Percentiles rank a stretch among this genome's conserved stretches.
phyloP scores from a whole-genome alignment of 2,113 vertebrate genomes.

The Amia ocellicauda region DNA sequence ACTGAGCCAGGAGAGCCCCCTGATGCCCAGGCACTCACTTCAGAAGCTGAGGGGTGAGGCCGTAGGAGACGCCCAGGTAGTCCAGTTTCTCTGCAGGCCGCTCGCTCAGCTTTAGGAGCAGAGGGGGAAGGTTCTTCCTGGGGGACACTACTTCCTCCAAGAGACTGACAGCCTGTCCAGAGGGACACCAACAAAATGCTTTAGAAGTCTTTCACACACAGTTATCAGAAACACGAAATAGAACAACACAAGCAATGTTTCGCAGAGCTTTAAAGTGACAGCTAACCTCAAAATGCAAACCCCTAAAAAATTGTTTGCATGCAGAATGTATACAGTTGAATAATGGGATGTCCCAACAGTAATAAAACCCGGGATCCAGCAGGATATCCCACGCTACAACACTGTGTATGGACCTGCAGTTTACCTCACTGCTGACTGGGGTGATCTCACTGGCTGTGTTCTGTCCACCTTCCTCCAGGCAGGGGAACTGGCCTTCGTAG shows the following conservation, averaged over 20 bases:
- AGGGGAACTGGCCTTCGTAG: slow-evolving; percentile 88
- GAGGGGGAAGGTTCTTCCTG: slow-evolving; percentile 85
- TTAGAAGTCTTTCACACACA: too few relatives aligned
- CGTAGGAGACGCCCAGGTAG: slow-evolving; percentile 92
- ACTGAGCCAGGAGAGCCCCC: not conserved
- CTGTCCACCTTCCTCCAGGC: slow-evolving; percentile 74
- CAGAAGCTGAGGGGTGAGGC: slow-evolving; percentile 84
- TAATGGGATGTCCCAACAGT: too few relatives aligned
- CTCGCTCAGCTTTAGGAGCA: slow-evolving; percentile 90
- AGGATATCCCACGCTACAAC: too few relatives aligned
- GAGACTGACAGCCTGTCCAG: slow-evolving; percentile 79
- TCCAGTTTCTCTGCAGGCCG: slow-evolving; percentile 84
- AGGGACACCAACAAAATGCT: not conserved
- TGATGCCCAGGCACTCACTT: slow-evolving; percentile 65
- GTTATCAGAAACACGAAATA: not conserved
- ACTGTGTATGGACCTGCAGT: too few relatives aligned
- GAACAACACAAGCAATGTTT: not conserved
- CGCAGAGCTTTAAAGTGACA: too few relatives aligned
- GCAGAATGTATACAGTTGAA: too few relatives aligned
- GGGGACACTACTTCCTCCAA: slow-evolving; percentile 87
- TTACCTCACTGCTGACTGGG: slow-evolving; percentile 87
- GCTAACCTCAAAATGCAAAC: too few relatives aligned
- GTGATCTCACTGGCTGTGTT: slow-evolving; percentile 67
- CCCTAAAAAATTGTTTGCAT: too few relatives aligned
- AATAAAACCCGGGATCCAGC: too few relatives aligned